Evolutionary conservation across 2,797 vertebrate species (phyloP).

Genomic region (Erethizon dorsatum): DNA sequence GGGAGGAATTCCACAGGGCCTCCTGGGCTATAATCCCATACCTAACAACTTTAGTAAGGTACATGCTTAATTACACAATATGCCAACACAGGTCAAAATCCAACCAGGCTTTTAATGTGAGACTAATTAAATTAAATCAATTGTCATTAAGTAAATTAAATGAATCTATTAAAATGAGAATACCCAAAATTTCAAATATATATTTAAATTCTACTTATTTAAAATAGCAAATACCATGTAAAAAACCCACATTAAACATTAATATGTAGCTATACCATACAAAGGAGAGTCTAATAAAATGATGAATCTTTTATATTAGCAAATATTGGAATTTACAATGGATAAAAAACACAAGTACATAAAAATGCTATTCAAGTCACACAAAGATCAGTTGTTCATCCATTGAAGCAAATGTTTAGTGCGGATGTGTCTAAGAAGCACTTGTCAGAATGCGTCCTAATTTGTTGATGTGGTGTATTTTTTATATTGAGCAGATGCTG

Average conservation of each 20-base stretch:
- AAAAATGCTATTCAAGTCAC: not conserved
- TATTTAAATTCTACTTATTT: constrained; percentile 7
- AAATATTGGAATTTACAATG: not conserved
- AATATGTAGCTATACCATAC: not conserved
- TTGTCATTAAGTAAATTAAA: not conserved
- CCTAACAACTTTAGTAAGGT: not conserved
- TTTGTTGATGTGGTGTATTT: no score
- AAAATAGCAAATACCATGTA: not conserved
- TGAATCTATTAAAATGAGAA: constrained; percentile 24
- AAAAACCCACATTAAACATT: not conserved
- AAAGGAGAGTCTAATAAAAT: not conserved
- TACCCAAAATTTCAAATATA: not conserved
- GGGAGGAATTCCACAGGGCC: not conserved
- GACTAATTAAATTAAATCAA: constrained; percentile 37
- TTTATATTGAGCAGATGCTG: not conserved
- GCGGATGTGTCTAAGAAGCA: not conserved
- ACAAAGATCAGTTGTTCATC: not conserved
- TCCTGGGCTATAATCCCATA: not conserved
- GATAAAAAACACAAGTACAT: not conserved
- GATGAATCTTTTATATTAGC: not conserved
- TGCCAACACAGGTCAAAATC: not conserved
- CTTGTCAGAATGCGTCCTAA: not conserved
- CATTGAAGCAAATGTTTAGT: not conserved
- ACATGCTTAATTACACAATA: not conserved
- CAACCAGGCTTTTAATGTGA: not conserved